Evolutionary conservation across 2,888 invertebrate species (phyloP), one percentile per base, ranked within the genome.

Genomic region (Anthoptus insignis): DNA sequence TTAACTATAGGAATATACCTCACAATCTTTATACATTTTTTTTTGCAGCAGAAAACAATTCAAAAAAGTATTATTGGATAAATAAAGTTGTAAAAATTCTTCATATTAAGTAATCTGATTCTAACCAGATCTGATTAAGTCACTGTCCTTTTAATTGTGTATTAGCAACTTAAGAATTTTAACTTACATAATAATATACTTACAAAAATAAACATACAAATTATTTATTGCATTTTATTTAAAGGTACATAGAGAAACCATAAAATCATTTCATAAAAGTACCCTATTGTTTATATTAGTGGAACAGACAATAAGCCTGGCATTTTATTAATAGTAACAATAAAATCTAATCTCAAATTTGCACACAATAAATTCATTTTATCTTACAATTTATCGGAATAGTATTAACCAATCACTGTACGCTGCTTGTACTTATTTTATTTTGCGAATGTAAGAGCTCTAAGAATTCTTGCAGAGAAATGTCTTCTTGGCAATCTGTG

Each of bases 401-500:
- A 65, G 47, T 64, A 53, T 67, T 69, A 72, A 72, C 61, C 65
- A 73, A 81, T 91, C 81, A 91, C 80, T 91, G 87, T 67, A 89
- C 85, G 68, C 87, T 81, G 65, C 87, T 87, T 11, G 80, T 68
- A 71, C 81, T 83, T 68, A 88, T 80, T 84, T 91, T 90, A 72
- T 89, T 93, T 77, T 93, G 93, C 16, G 93, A 91, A 65, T 93
- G 90, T 53, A 94, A 79, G 21, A 94, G 81, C 75, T 93, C 92
- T 32, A 92, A 81, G 67, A 94, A 94, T 73, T 94, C 93, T 71
- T 93, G 93, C 7, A 93, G 82, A 16, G 93, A 93, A 50, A 94
- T 77, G 54, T 94, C 93, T 72, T 94, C 93, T 73, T 93, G 93
- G 65, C 93, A 93, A 67, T 93, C 93, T 5, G 93, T 94, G 67